Evolutionary conservation across 2,113 vertebrate genomes (phyloP), one percentile per base, ranked within the genome.

Genomic region (Rhinichthys klamathensis): DNA sequence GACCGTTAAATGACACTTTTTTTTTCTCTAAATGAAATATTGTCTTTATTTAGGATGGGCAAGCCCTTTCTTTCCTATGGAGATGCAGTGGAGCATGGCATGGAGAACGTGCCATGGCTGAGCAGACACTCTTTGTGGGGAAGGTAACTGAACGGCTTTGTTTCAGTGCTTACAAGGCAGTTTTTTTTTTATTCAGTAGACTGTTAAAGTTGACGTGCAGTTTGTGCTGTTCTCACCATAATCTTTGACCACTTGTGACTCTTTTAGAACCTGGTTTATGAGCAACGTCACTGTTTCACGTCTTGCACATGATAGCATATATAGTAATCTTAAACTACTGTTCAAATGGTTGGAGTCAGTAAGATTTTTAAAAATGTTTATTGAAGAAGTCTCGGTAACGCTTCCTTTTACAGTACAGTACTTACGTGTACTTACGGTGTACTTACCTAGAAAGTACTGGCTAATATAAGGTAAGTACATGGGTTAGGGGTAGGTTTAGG

Each of bases 21-120:
- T 4, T 38, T 32, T 21, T 1, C 16, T 35, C 27, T 44, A 61
- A 38, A 13, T 58, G 32, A 60, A 77, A 25, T 65, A 1, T 65
- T 80, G 44, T 70, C 0, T 8, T 32, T 77, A 63, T 63, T 32
- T 88, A 99, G 98, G 88, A 79, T 96, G 86, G 95, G 95, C 89
- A 94, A 95, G 60, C 96, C 95, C 6, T 98, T 96, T 88, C 69
- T 99, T 93, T 96, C 96, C 65, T 99, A 99, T 0, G 97, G 98
- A 4, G 96, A 96, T 12, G 92, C 93, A 0, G 87, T 98, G 94
- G 93, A 97, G 95, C 94, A 96, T 0, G 95, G 96, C 23, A 95
- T 99, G 91, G 97, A 99, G 84, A 95, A 96, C 0, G 93, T 91
- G 0, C 78, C 95, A 0, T 98, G 96, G 94, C 90, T 99, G 82